Percentiles rank a stretch among this genome's conserved stretches.
Evolutionary conservation across 2,113 vertebrate species (phyloP).

Genomic region (Leptocoma aspasia): DNA sequence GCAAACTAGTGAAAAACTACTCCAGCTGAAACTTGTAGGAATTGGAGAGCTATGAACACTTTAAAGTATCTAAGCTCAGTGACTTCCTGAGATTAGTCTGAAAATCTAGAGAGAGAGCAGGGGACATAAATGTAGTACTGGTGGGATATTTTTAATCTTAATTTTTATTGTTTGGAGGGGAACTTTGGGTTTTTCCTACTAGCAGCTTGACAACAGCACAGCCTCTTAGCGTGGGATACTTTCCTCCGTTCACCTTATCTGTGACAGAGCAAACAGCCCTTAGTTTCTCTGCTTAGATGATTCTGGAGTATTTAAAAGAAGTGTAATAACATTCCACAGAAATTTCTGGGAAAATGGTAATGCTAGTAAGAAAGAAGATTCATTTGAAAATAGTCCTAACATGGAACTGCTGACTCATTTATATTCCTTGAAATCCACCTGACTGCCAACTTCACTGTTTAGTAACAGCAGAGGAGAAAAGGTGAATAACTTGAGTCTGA

Average conservation of each 20-base stretch:
- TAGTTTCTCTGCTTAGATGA: background rate
- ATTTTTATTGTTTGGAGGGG: background rate
- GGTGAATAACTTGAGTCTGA: background rate
- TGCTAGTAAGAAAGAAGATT: background rate
- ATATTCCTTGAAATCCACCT: background rate
- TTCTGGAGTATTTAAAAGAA: background rate
- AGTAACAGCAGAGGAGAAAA: background rate
- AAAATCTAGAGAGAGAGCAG: background rate
- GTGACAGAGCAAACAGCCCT: background rate
- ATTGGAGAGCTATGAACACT: fast-evolving
- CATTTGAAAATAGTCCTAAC: background rate
- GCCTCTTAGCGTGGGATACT: background rate
- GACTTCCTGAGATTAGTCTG: background rate
- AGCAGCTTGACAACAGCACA: background rate
- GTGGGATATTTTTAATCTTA: background rate
- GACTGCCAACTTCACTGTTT: background rate
- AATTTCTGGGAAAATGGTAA: background rate
- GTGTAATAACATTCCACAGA: background rate
- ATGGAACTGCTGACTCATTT: background rate
- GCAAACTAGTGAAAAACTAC: background rate
- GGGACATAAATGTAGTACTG: background rate
- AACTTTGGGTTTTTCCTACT: background rate
- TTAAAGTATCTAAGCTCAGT: background rate
- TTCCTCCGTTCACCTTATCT: background rate
- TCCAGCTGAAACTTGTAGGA: background rate